A percentile compares a stretch with the other conserved stretches of the same genome.
phyloP scores from a whole-genome alignment of 2,888 invertebrate species.

The Tetheella fluctuosa region DNA sequence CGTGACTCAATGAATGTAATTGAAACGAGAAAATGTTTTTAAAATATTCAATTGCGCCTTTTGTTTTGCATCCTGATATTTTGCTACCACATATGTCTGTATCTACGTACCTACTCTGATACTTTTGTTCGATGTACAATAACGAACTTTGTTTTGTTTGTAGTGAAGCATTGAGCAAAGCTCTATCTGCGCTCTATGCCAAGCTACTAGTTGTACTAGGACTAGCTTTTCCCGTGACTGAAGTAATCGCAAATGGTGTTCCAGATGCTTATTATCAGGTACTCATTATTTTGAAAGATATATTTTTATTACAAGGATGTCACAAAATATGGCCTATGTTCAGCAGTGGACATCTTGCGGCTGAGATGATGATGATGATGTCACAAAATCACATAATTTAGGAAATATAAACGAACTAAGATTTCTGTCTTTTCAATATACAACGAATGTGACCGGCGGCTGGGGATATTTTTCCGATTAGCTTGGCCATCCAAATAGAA shows the following conservation, averaged over 20 bases:
- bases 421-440: no score
- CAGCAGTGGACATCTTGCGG: no score
- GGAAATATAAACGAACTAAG: background rate
- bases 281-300: no score
- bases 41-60: conserved; percentile 13
- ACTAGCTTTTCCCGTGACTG: conserved; percentile 93
- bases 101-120: background rate
- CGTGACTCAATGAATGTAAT: conserved; percentile 46
- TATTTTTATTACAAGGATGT: no score
- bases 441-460: no score
- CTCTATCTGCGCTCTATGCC: conserved; percentile 92
- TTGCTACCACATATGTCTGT: conserved; percentile 20
- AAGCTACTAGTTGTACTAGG: conserved; percentile 93
- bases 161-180: conserved; percentile 89
- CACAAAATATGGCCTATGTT: no score
- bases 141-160: conserved; percentile 35
- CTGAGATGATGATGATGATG: no score
- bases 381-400: no score
- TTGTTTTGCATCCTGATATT: conserved; percentile 15
- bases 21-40: conserved; percentile 45
- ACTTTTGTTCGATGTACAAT: conserved; percentile 14
- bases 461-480: no score
- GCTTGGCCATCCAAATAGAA: no score
- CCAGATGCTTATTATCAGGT: conserved; percentile 90
- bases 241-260: conserved; percentile 91